Percentiles rank a stretch among this genome's conserved stretches.
These are phyloP conservation scores for Drosophila setosimentum DNA, from an alignment of 2,888 invertebrate genomes.

Conservation along the genomic window DNA sequence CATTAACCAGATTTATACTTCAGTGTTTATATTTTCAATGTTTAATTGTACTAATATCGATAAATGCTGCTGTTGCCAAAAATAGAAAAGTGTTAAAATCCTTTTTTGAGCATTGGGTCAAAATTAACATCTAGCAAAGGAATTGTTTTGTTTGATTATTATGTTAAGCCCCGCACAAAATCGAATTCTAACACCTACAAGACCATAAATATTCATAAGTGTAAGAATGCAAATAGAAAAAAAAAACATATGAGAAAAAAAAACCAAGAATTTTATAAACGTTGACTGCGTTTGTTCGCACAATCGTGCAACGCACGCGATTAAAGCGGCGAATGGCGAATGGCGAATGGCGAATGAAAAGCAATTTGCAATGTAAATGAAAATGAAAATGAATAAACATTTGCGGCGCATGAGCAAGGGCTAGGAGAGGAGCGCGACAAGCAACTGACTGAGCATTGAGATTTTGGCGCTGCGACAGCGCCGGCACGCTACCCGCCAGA, in stretches of 20 bases:
- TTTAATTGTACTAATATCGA: not conserved
- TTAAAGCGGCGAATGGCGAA: conserved; percentile 57
- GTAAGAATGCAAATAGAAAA: conserved; percentile 37
- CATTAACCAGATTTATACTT: not conserved
- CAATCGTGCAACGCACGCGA: conserved; percentile 66
- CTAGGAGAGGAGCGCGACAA: conserved; percentile 15
- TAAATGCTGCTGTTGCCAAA: not conserved
- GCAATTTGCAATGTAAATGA: conserved; percentile 74
- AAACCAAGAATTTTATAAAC: conserved; percentile 35
- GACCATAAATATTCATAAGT: conserved; percentile 36
- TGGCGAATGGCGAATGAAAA: conserved; percentile 63
- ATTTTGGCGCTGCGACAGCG: conserved; percentile 55
- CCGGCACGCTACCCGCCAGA: conserved; percentile 57
- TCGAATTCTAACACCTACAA: conserved; percentile 19
- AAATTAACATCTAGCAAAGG: not conserved
- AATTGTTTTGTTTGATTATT: conserved; percentile 10
- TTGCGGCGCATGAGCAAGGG: conserved; percentile 61
- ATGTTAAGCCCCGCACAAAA: not conserved
- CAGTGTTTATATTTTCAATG: not conserved
- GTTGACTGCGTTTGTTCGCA: conserved; percentile 54
- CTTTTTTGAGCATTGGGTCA: not conserved
- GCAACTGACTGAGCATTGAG: conserved; percentile 55
- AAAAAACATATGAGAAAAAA: not conserved
- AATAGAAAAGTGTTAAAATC: not conserved
- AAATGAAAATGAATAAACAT: conserved; percentile 60